Evolutionary conservation across 2,113 vertebrate genomes (phyloP), one percentile per base, ranked within the genome.

Genomic region (Clinocottus analis): DNA sequence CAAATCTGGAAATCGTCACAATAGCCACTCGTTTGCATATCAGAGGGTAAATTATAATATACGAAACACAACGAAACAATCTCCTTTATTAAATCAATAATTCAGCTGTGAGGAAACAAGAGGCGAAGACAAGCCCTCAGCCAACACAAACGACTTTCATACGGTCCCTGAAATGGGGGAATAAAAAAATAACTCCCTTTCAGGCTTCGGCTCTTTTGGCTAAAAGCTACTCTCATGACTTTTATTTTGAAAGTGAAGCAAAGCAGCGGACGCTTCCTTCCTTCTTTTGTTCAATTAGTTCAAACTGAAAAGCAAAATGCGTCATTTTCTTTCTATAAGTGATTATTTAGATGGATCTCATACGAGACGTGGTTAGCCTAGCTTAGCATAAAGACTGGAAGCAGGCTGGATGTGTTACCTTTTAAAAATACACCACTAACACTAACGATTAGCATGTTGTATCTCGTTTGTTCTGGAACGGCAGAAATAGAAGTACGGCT

Each of bases 211-310:
- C n/a, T 25, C 14, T 5, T 41, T 63, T 9, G 13, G 37, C 61
- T 41, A 63, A 21, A 23, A 12, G 5, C 14, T 1, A 62, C 7
- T 37, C 8, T 37, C n/a, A 13, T 3, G 33, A 35, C 56, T 47
- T 60, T 60, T 45, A 60, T 1, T 72, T 72, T 72, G 69, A 37
- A 60, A 72, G 60, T 6, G 6, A 72, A 16, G 6, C 39, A 21
- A 21, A 61, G 33, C 21, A 29, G 51, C 9, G 17, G 31, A 14
- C n/a, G 12, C 45, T 49, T 33, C 64, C 45, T 67, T 67, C n/a
- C 17, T 35, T 55, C n/a, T 49, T 2, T 23, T 3, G 17, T 67
- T 69, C 8, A 51, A 29, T 29, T 19, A 29, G 23, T 29, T 37
- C 35, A 37, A 37, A 37, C 35, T 37, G 8, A 37, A 37, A 37